These are phyloP conservation scores for Premnoplex brunnescens DNA, from an alignment of 2,797 vertebrate species.

Conservation along the genomic window DNA sequence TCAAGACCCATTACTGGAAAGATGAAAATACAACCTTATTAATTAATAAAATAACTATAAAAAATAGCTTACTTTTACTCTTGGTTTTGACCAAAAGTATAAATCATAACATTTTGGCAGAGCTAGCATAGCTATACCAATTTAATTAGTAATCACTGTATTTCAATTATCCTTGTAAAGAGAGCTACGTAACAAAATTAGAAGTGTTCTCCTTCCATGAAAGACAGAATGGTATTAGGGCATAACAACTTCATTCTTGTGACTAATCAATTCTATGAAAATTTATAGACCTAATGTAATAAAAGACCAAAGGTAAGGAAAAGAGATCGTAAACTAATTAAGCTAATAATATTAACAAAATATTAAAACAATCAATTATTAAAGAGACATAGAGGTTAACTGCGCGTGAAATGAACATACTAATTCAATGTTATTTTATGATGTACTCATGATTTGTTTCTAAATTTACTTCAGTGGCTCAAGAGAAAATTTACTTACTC, in stretches of 20 bases:
- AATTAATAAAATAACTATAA: background rate
- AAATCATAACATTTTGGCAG: constrained; percentile 6
- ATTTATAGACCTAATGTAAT: constrained; percentile 39
- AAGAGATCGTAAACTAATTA: constrained; percentile 40
- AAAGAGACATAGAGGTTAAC: constrained; percentile 50
- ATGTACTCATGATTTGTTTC: constrained; percentile 8
- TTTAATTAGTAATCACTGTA: background rate
- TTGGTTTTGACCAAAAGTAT: background rate
- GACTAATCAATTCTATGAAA: constrained; percentile 51
- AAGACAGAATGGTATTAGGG: background rate
- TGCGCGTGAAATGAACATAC: constrained; percentile 50
- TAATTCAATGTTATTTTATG: constrained; percentile 51
- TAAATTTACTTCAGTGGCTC: constrained; percentile 27
- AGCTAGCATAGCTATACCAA: background rate
- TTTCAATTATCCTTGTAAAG: constrained; percentile 26
- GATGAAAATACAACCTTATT: background rate
- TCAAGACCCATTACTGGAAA: background rate
- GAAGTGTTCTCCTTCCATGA: background rate
- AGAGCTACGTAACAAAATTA: background rate
- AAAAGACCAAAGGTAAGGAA: constrained; percentile 41
- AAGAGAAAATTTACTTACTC: background rate
- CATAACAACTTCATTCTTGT: constrained; percentile 17
- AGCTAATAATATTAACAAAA: constrained; percentile 54
- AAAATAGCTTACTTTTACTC: background rate
- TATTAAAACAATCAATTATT: constrained; percentile 55